Evolutionary conservation across 2,888 invertebrate genomes (phyloP).

Genomic region (Agapostemon virescens): DNA sequence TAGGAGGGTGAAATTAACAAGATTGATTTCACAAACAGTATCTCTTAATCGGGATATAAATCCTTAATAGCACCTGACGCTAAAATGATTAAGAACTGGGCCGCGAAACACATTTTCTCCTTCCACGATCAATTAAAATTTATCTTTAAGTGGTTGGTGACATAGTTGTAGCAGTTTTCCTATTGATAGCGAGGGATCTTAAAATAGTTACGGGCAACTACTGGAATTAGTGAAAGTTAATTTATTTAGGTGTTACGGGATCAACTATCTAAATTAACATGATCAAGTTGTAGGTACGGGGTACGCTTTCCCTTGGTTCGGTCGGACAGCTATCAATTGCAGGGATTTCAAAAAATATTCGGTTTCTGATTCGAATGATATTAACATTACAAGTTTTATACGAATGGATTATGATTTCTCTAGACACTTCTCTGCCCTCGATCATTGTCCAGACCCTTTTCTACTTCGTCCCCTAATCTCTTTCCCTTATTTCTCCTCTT

Average conservation of each 20-base stretch:
- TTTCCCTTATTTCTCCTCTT: too few relatives aligned
- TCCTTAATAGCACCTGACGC: not conserved
- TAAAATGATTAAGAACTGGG: not conserved
- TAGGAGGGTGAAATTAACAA: not conserved
- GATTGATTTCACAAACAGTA: not conserved
- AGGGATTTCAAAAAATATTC: not conserved
- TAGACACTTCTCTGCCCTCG: not conserved
- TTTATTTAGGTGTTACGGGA: not conserved
- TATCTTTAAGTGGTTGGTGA: not conserved
- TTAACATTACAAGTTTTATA: not conserved
- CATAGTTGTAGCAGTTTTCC: not conserved
- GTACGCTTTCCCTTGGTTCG: not conserved
- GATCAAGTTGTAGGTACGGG: not conserved
- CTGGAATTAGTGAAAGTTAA: slow-evolving; percentile 7
- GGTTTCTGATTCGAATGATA: not conserved
- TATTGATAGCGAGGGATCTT: not conserved
- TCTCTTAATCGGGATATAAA: not conserved
- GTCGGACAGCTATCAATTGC: not conserved
- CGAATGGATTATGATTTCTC: not conserved
- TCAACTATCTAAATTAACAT: not conserved
- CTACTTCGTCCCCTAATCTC: not conserved
- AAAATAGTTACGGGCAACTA: not conserved
- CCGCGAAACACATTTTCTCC: not conserved
- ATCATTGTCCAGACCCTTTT: not conserved
- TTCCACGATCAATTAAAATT: not conserved